Conservation (phyloP, 35 echinoderm and acorn worm genomes). For the Stichopus chloronotus region DNA sequence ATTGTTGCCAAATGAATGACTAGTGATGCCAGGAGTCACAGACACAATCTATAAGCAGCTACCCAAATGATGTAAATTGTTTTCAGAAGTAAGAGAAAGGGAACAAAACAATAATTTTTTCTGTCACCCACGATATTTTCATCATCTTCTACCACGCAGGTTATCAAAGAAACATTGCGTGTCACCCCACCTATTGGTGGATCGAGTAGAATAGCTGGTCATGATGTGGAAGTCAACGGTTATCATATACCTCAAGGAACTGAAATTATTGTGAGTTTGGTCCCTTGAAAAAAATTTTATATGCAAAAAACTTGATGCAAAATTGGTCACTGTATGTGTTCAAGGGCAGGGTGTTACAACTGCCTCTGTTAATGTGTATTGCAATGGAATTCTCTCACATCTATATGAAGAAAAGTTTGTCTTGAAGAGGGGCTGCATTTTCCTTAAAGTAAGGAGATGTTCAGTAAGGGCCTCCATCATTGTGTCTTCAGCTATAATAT, state of each 20-base stretch:
- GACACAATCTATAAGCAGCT: neutral
- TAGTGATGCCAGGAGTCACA: neutral
- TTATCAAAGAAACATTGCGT: constrained; percentile 20
- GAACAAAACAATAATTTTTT: no score
- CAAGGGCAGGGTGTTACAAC: neutral
- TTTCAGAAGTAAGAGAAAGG: neutral
- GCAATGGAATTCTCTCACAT: neutral
- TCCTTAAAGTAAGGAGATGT: no score
- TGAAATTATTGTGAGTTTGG: neutral
- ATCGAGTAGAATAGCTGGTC: neutral
- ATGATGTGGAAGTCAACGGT: constrained; percentile 8
- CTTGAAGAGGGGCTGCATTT: no score
- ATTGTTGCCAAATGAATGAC: neutral
- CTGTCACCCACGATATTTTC: neutral
- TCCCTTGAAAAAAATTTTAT: neutral
- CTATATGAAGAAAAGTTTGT: no score
- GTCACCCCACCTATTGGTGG: neutral
- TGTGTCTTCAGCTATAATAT: no score
- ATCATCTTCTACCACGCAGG: neutral
- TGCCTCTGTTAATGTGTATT: neutral
- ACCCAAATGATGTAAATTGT: neutral
- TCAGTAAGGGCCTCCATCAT: no score
- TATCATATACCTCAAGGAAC: neutral
- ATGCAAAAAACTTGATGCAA: neutral
- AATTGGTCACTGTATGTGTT: neutral